Conservation (phyloP, 2,888 invertebrate genomes). For the Bembecia ichneumoniformis region DNA sequence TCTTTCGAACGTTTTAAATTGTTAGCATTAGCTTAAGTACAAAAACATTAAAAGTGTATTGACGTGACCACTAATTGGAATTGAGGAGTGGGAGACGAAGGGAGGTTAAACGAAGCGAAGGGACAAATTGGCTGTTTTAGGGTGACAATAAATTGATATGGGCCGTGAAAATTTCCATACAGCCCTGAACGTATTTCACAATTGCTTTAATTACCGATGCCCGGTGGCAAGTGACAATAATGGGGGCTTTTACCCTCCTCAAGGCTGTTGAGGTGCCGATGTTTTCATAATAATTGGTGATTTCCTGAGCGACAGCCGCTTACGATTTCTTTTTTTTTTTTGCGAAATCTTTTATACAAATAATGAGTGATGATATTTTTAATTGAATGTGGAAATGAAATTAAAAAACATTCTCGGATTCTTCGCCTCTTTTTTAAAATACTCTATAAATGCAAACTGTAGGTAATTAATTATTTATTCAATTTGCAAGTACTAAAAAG, state of each 20-base stretch:
- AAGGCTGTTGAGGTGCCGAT: slow-evolving; percentile 14
- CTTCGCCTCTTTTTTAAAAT: too few relatives aligned
- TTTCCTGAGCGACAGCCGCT: neutral
- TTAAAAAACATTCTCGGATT: neutral
- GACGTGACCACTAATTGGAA: slow-evolving; percentile 54
- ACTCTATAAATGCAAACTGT: too few relatives aligned
- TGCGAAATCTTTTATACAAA: neutral
- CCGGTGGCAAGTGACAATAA: slow-evolving; percentile 38
- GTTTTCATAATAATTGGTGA: slow-evolving; percentile 1
- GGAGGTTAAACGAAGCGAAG: slow-evolving; percentile 18
- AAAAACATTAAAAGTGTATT: slow-evolving; percentile 47
- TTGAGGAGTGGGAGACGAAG: slow-evolving; percentile 29
- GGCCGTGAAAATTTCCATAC: slow-evolving; percentile 59
- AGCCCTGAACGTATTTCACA: slow-evolving; percentile 52
- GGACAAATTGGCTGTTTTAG: slow-evolving; percentile 63
- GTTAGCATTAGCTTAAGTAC: slow-evolving; percentile 16
- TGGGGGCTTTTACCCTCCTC: slow-evolving; percentile 24
- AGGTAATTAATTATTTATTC: too few relatives aligned
- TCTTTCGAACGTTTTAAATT: too few relatives aligned
- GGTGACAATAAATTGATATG: slow-evolving; percentile 67
- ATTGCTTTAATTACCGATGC: slow-evolving; percentile 58
- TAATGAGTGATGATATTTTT: neutral
- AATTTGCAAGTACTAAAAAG: too few relatives aligned
- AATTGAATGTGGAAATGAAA: neutral
- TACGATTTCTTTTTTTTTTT: neutral